Conservation (phyloP, 2,888 invertebrate species). For the Tetragonula carbonaria region DNA sequence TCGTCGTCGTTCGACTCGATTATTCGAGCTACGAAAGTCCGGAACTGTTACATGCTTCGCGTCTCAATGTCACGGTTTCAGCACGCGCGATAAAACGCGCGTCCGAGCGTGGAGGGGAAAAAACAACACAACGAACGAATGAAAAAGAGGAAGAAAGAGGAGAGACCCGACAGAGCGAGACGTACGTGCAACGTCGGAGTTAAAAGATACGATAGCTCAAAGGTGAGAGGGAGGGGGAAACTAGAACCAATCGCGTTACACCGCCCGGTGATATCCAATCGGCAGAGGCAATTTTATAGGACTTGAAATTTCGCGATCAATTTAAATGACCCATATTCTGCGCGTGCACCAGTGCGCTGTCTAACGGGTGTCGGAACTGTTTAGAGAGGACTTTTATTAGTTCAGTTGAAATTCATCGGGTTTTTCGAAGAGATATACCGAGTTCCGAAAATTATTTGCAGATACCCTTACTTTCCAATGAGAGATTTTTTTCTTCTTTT, state of each 20-base stretch:
- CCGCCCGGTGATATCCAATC: constrained; percentile 28
- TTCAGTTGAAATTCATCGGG: neutral
- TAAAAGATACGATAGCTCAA: neutral
- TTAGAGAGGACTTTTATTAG: neutral
- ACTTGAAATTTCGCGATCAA: constrained; percentile 50
- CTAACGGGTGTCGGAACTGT: constrained; percentile 14
- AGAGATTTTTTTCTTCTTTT: neutral
- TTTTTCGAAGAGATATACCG: no score
- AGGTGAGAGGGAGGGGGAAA: neutral
- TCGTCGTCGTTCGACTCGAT: constrained; percentile 27
- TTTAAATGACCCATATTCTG: constrained; percentile 52
- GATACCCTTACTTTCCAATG: neutral
- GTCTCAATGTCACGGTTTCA: constrained; percentile 65
- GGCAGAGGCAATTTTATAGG: constrained; percentile 43
- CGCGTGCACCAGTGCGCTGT: neutral
- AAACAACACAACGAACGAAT: neutral
- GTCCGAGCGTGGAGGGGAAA: neutral
- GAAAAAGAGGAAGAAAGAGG: neutral
- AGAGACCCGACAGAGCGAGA: neutral
- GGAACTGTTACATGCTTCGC: constrained; percentile 36
- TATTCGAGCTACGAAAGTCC: constrained; percentile 50
- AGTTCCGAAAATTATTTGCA: neutral
- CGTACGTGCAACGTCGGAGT: neutral
- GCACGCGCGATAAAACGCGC: constrained; percentile 23
- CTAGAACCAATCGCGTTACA: constrained; percentile 34